Base-by-base conservation (phyloP, 2,113 vertebrate species). In the Vimba vimba region DNA sequence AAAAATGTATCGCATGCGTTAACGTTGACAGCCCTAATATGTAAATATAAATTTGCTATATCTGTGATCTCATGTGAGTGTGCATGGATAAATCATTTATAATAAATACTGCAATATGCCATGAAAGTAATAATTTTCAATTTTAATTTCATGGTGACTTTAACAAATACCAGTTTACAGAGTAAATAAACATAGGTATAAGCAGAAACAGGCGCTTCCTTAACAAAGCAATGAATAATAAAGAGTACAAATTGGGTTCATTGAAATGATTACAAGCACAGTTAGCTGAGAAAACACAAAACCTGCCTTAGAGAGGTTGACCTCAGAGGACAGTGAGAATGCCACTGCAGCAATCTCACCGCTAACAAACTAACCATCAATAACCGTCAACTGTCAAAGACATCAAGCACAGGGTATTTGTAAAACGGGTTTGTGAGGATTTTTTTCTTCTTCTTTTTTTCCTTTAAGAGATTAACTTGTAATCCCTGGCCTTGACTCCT, bases 401-500 rank as follows among this genome's bases (percentile, higher is more conserved):
- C 64, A 71, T 82, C 30, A 33, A 71, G 47, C 25, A 55, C 30
- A 36, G 50, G 4, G 4, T 39, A 12, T 36, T 71, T 55, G 12
- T 45, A 57, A 59, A 30, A 59, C 4, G 2, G 59, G 3, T 11
- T 27, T 33, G 39, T 4, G 57, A 62, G 30, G 33, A 62, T 69
- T 82, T 27, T 68, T 9, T 15, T 12, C 33, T 50, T 45, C 39
- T 36, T 60, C n/a, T 19, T 19, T 80, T 80, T 50, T 55, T 17
- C n/a, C 47, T 15, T 69, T 9, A 23, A 36, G 23, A 45, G 47
- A 82, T 82, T 69, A 55, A 19, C 6, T 55, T 83, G 81, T 83
- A 83, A 83, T 83, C 81, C 66, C 11, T 19, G 30, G 30, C 30
- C 21, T 6, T 83, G 81, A 83, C 66, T 66, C 66, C 12, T 83